Evolutionary conservation across 2,797 vertebrate genomes (phyloP), one percentile per base, ranked within the genome.

Genomic region (Eutrigla gurnardus): DNA sequence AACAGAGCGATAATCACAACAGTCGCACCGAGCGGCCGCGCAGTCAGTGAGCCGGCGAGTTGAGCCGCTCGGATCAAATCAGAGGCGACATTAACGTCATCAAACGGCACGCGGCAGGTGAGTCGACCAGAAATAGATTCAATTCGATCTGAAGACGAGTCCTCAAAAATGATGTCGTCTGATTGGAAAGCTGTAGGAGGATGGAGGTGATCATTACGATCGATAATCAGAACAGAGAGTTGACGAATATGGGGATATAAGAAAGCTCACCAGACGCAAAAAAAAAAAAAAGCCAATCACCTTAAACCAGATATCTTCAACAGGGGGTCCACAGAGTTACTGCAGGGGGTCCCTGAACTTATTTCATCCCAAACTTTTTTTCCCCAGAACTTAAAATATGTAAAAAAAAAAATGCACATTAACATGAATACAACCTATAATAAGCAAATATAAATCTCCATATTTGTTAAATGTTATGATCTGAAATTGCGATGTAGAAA

Each of bases 1-100:
- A 78, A 74, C 57, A 12, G 63, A 72, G 73, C 65, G 73, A 82
- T 73, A 78, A 88, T 82, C 73, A 55, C 65, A 74, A 85, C 33
- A n/a, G 12, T 55, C 7, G 13, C 65, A 54, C 63, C 74, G 9
- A 46, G 25, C 1, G 33, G 60, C 50, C 50, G 61, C 55, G 35
- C 46, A 74, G 68, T 81, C 59, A 73, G 63, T 75, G 40, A 61
- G 46, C 6, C 32, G 45, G 64, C 54, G 39, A 81, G 70, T 58
- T 46, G 58, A 25, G 36, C 50, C 49, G 52, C 71, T 78, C 70
- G 68, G 17, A 52, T 74, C 1, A 69, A 67, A 65, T 71, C 47
- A 55, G 35, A 63, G 45, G 57, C 63, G 52, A 18, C 42, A 43
- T 42, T 70, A 53, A 36, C 52, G 10, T 71, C 63, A 77, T 65